A percentile compares a stretch with the other conserved stretches of the same genome.
These are phyloP conservation scores for Drosophila merina DNA, from an alignment of 2,888 invertebrate species.

Conservation along the genomic window DNA sequence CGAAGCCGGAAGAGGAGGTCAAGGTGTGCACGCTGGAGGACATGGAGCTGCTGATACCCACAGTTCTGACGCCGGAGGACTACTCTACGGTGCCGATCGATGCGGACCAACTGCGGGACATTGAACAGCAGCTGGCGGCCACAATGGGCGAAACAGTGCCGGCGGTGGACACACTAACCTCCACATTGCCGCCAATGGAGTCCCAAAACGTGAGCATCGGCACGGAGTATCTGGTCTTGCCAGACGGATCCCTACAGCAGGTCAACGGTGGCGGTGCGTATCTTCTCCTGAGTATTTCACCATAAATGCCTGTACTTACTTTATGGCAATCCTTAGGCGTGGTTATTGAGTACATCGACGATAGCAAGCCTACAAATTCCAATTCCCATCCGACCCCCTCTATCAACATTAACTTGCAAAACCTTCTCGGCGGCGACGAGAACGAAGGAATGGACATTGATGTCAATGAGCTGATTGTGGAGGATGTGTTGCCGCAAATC, in stretches of 20 bases:
- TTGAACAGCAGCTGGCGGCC: slow-evolving; percentile 55
- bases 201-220: slow-evolving; percentile 67
- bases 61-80: slow-evolving; percentile 66
- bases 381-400: slow-evolving; percentile 1
- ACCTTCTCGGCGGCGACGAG: slow-evolving; percentile 35
- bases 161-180: slow-evolving; percentile 8
- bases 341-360: slow-evolving; percentile 79
- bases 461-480: slow-evolving; percentile 62
- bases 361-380: slow-evolving; percentile 36
- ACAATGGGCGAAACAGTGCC: slow-evolving; percentile 23
- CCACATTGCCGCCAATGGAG: slow-evolving; percentile 28
- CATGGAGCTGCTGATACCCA: slow-evolving; percentile 68
- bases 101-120: slow-evolving; percentile 51
- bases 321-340: slow-evolving; percentile 60
- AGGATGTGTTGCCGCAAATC: slow-evolving; percentile 52
- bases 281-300: not conserved
- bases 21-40: slow-evolving; percentile 69
- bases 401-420: slow-evolving; percentile 48
- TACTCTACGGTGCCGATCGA: slow-evolving; percentile 52
- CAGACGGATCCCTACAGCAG: slow-evolving; percentile 78
- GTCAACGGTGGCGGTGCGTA: slow-evolving; percentile 60
- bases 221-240: slow-evolving; percentile 76
- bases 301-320: not conserved
- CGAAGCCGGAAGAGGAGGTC: slow-evolving; percentile 16
- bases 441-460: slow-evolving; percentile 69